Conservation (phyloP, 92 coral and sea anemone genomes). For the Virgularia gustaviana region DNA sequence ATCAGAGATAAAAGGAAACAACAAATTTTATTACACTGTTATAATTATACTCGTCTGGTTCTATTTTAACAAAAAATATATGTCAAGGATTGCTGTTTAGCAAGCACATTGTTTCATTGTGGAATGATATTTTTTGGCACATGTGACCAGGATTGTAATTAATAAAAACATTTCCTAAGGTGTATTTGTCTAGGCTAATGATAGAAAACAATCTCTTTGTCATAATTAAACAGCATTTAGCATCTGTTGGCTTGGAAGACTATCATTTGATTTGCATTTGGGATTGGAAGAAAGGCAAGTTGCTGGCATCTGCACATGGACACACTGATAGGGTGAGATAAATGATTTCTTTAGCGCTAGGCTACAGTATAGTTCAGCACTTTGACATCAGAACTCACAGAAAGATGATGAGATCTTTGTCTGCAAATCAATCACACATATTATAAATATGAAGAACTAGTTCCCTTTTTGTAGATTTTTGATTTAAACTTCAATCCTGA, state of each 20-base stretch:
- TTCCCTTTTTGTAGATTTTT: conserved; percentile 62
- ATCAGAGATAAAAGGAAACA: too few relatives aligned
- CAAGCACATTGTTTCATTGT: not conserved
- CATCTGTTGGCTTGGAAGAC: conserved; percentile 97
- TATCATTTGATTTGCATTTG: conserved; percentile 86
- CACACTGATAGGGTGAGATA: conserved; percentile 81
- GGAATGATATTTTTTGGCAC: not conserved
- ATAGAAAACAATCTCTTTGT: not conserved
- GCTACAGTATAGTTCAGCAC: not conserved
- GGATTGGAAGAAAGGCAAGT: conserved; percentile 95
- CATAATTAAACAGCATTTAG: conserved; percentile 59
- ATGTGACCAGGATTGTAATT: not conserved
- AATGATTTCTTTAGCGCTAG: not conserved
- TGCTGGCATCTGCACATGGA: conserved; percentile 83
- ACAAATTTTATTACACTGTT: too few relatives aligned
- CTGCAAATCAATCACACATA: not conserved
- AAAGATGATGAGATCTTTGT: too few relatives aligned
- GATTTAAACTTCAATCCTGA: conserved; percentile 90
- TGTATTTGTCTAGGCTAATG: not conserved
- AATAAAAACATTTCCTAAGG: not conserved
- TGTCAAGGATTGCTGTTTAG: too few relatives aligned
- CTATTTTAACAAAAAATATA: too few relatives aligned
- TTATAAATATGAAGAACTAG: not conserved
- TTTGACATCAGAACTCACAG: too few relatives aligned
- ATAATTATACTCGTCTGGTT: too few relatives aligned